phyloP scores from a whole-genome alignment of 2,113 vertebrate species.

The Leucosticte australis region DNA sequence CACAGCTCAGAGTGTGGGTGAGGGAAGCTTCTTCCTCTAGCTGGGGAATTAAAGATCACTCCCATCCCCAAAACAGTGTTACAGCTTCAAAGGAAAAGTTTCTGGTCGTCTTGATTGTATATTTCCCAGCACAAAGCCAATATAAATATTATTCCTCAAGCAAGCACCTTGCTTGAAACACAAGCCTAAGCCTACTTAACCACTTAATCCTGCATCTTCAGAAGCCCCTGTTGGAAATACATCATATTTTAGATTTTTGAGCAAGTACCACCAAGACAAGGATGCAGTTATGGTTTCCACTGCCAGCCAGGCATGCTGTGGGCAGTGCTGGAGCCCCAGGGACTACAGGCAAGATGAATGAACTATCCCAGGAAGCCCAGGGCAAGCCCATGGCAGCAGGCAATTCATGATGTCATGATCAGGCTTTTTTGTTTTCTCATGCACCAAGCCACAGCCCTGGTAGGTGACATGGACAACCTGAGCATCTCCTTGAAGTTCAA shows the following conservation, averaged over 20 bases:
- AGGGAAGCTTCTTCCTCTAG: background rate
- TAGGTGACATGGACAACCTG: background rate
- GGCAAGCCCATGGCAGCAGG: background rate
- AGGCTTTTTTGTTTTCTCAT: constrained; percentile 5
- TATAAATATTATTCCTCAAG: constrained; percentile 67
- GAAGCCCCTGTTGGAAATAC: background rate
- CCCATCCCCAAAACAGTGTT: constrained; percentile 3
- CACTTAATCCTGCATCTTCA: constrained; percentile 36
- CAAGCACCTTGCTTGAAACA: constrained; percentile 41
- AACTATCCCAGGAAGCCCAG: background rate
- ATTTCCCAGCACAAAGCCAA: constrained; percentile 59
- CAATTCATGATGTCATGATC: rapidly evolving
- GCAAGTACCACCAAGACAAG: background rate
- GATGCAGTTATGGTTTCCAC: background rate
- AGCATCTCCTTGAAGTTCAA: background rate
- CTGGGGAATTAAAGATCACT: constrained; percentile 10
- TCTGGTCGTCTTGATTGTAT: constrained; percentile 56
- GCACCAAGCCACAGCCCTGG: background rate
- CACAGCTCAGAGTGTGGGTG: background rate
- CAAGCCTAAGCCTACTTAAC: constrained; percentile 47
- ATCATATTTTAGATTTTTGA: background rate
- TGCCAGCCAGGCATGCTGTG: background rate
- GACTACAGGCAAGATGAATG: background rate
- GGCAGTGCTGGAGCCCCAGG: background rate
- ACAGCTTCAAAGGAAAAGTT: constrained; percentile 2